Conservation (phyloP, 2,113 vertebrate species). For the Falcunculus frontatus region DNA sequence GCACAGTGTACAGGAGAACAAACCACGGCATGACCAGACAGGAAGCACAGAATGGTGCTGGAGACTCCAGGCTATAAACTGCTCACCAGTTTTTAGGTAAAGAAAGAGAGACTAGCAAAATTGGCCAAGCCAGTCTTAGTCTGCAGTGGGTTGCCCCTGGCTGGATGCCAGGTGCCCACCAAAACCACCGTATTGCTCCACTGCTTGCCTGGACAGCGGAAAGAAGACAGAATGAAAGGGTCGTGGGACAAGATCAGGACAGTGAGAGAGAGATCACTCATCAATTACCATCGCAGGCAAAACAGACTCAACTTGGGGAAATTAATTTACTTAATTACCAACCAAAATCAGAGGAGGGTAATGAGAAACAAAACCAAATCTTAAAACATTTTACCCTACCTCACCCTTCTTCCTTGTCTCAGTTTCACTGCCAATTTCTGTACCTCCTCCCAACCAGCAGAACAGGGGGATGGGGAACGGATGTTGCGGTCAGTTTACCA, state of each 20-base stretch:
- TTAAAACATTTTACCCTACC: neutral
- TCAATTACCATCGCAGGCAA: accelerated
- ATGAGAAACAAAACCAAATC: neutral
- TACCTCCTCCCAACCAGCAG: accelerated
- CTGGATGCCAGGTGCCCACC: neutral
- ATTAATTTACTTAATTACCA: neutral
- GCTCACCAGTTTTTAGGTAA: neutral
- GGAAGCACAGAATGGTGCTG: neutral
- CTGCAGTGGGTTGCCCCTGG: neutral
- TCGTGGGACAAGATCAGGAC: neutral
- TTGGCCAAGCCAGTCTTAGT: neutral
- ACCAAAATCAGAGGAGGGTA: neutral
- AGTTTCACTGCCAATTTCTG: neutral
- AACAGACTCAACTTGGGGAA: neutral
- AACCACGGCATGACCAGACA: neutral
- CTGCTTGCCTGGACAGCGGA: neutral
- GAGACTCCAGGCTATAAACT: neutral
- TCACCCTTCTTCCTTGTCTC: neutral
- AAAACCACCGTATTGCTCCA: accelerated
- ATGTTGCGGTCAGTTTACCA: neutral
- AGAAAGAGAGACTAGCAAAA: neutral
- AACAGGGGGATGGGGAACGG: accelerated
- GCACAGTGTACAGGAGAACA: neutral
- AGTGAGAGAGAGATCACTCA: neutral
- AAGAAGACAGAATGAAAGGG: neutral